Conservation (phyloP, 2,113 vertebrate species). For the Crotalus helleri region DNA sequence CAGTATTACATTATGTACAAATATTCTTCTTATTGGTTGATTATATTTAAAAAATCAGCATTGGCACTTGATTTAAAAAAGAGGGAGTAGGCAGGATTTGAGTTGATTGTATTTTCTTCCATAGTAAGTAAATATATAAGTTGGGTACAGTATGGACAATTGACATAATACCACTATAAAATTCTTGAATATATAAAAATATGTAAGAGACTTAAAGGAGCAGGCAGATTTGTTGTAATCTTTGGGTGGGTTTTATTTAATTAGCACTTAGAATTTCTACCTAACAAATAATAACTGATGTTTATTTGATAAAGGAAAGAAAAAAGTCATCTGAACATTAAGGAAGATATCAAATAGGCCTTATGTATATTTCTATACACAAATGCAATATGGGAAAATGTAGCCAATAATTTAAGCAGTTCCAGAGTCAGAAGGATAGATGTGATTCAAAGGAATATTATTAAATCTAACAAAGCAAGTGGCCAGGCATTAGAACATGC, state of each 20-base stretch:
- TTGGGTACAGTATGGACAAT: neutral
- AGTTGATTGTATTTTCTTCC: neutral
- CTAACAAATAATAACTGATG: neutral
- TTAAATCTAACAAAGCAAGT: no score
- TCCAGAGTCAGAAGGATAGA: no score
- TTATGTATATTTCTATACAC: neutral
- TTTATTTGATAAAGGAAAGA: neutral
- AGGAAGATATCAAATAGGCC: no score
- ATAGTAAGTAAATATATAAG: neutral
- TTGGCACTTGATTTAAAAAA: neutral
- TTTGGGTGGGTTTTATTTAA: neutral
- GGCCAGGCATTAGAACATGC: no score
- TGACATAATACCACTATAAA: neutral
- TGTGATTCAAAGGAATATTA: no score
- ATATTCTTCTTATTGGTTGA: no score
- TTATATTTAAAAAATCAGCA: neutral
- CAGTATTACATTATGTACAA: conserved; percentile 15
- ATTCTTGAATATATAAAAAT: neutral
- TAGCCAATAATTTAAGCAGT: no score
- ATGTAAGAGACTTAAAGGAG: neutral
- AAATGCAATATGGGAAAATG: no score
- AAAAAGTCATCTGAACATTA: no score
- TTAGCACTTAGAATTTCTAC: neutral
- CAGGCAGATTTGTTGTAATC: neutral
- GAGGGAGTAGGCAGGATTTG: neutral